Evolutionary conservation across 1,140 invertebrate species (phyloP).

Genomic region (Aphis gossypii): DNA sequence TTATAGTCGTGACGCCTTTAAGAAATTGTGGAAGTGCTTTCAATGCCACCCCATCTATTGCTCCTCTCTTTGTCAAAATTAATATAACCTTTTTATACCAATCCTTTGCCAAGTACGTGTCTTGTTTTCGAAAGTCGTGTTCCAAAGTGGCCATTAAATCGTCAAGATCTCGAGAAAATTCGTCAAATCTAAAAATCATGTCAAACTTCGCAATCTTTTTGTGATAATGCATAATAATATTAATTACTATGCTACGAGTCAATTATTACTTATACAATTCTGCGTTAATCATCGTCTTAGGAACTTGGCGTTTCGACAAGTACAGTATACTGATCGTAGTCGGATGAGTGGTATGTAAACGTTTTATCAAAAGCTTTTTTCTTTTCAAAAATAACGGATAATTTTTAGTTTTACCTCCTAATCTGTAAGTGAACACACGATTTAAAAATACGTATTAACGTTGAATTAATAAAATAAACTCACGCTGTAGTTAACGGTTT

Average conservation of each 20-base stretch:
- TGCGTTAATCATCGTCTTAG: conserved; percentile 55
- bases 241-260: background rate
- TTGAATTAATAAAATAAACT: background rate
- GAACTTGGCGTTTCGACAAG: conserved; percentile 48
- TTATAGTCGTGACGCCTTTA: conserved; percentile 33
- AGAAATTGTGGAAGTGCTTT: conserved; percentile 12
- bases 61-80: conserved; percentile 29
- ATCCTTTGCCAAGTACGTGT: conserved; percentile 25
- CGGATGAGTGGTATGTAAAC: conserved; percentile 56
- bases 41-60: background rate
- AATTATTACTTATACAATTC: conserved; percentile 44
- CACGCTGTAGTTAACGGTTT: background rate
- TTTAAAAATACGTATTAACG: background rate
- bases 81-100: conserved; percentile 43
- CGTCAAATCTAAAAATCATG: conserved; percentile 25
- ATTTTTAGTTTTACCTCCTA: conserved; percentile 56
- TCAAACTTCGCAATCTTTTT: background rate
- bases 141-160: conserved; percentile 39
- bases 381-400: conserved; percentile 46
- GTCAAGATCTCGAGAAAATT: conserved; percentile 46
- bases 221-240: background rate
- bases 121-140: conserved; percentile 62
- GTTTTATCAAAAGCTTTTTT: conserved; percentile 54
- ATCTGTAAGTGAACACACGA: conserved; percentile 9
- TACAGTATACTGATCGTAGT: conserved; percentile 47